phyloP scores from a whole-genome alignment of 2,888 invertebrate genomes.

The Crocallis elinguaria region DNA sequence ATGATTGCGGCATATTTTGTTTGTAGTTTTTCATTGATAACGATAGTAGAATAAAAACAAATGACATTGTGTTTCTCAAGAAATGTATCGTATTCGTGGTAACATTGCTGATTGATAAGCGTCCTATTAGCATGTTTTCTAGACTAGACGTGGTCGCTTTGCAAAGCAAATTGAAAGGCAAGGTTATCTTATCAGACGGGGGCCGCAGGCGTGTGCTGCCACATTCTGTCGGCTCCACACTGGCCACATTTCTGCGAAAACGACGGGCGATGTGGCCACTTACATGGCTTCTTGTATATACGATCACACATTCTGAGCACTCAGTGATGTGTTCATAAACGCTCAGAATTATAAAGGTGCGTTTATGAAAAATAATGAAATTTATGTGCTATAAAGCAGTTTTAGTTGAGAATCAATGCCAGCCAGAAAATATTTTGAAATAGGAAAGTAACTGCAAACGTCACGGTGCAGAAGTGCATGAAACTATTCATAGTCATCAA shows the following conservation, averaged over 20 bases:
- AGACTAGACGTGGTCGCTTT: slow-evolving; percentile 49
- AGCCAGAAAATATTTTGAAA: too few species aligned
- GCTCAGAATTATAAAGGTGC: slow-evolving; percentile 23
- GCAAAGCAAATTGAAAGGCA: slow-evolving; percentile 80
- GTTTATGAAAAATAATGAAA: not conserved
- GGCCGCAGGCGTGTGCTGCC: slow-evolving; percentile 56
- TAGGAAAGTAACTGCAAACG: too few species aligned
- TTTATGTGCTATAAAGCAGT: too few species aligned
- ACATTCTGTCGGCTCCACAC: slow-evolving; percentile 26
- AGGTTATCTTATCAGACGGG: slow-evolving; percentile 81
- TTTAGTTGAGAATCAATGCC: too few species aligned
- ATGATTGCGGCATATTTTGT: slow-evolving; percentile 6
- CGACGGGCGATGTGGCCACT: slow-evolving; percentile 1
- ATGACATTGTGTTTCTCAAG: slow-evolving; percentile 2
- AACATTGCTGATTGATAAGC: slow-evolving; percentile 54
- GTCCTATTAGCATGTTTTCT: slow-evolving; percentile 54
- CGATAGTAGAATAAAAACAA: slow-evolving; percentile 7
- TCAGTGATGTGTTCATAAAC: slow-evolving; percentile 30
- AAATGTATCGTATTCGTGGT: slow-evolving; percentile 12
- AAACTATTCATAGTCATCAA: too few species aligned
- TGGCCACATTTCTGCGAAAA: slow-evolving; percentile 48
- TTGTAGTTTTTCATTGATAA: slow-evolving; percentile 42
- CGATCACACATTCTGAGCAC: slow-evolving; percentile 22
- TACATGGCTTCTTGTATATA: slow-evolving; percentile 16
- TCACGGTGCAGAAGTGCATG: too few species aligned